Evolutionary conservation across 2,113 vertebrate species (phyloP), one percentile per base, ranked within the genome.

Genomic region (Megatriorchis doriae): DNA sequence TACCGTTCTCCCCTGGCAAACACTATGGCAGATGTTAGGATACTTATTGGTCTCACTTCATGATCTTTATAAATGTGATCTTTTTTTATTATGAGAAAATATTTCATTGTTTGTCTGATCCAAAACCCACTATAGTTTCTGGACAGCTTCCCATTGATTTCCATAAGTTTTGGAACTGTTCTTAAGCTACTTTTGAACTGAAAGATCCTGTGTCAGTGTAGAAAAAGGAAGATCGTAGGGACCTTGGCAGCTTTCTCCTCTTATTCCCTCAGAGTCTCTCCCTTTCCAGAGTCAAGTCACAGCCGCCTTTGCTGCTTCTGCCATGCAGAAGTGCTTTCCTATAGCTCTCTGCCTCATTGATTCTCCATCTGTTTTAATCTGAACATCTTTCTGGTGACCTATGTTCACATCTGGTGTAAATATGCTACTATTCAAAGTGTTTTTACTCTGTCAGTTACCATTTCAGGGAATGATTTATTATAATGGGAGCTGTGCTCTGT

Each of bases 301-400:
- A 94, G 66, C 48, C 3, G 7, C 3, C 43, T 65, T 50, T 79
- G 63, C 80, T 65, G 66, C 63, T 93, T 77, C 90, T 95, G 75
- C 55, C 52, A 93, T 89, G 50, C 61, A 78, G 59, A 88, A 94
- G 42, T 53, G 72, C 58, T 80, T 95, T 91, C 81, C 94, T 85
- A 26, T 34, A 75, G 53, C 40, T 70, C 91, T 93, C 70, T 70
- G 96, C 94, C 84, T 96, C 97, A 95, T 94, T 96, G 96, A 25
- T 82, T 95, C 66, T 95, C 96, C 95, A 96, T 96, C 95, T 97
- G 94, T 89, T 96, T 90, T 62, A 62, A 62, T 94, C 74, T 88
- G 70, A 93, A 36, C 74, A 85, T 91, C 66, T 95, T 97, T 80
- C 78, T 95, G 84, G 89, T 97, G 96, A 95, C 96, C 95, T 82